A percentile compares a stretch with the other conserved stretches of the same genome.
Conservation (phyloP, 2,888 invertebrate species). For the Agriotes lineatus region DNA sequence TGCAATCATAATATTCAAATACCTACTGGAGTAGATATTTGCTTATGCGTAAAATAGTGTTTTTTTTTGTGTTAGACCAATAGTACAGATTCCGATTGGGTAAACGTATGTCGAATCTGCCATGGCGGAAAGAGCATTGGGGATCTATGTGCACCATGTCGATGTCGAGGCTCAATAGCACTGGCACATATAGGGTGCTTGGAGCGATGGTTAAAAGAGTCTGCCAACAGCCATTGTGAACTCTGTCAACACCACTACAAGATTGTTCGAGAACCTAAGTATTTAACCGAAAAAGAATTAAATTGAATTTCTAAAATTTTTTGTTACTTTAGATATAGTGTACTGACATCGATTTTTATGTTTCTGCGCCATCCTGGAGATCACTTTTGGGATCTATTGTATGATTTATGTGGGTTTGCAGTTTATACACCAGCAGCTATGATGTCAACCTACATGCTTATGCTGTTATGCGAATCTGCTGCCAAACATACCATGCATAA, state of each 20-base stretch:
- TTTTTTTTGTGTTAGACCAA: slow-evolving; percentile 32
- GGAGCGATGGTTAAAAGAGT: slow-evolving; percentile 71
- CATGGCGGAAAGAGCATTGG: slow-evolving; percentile 64
- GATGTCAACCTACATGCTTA: slow-evolving; percentile 64
- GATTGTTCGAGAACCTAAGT: slow-evolving; percentile 65
- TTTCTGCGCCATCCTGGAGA: slow-evolving; percentile 66
- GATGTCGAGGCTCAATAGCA: slow-evolving; percentile 70
- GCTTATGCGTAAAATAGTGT: too few relatives aligned
- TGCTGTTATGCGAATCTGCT: slow-evolving; percentile 63
- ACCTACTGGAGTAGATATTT: too few relatives aligned
- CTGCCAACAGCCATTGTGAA: slow-evolving; percentile 69
- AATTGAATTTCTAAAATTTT: not conserved
- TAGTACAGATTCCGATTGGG: slow-evolving; percentile 48
- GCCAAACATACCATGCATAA: slow-evolving; percentile 56
- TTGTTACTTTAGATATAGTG: slow-evolving; percentile 54
- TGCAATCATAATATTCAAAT: too few relatives aligned
- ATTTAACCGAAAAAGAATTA: not conserved
- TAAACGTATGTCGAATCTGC: slow-evolving; percentile 63
- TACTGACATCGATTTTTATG: slow-evolving; percentile 61
- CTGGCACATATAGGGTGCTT: slow-evolving; percentile 70
- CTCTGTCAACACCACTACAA: slow-evolving; percentile 70
- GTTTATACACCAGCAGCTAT: slow-evolving; percentile 69
- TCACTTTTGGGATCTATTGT: slow-evolving; percentile 64
- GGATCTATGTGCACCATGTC: slow-evolving; percentile 68
- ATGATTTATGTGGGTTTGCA: slow-evolving; percentile 67